A percentile compares a stretch with the other conserved stretches of the same genome.
These are phyloP conservation scores for Aplochiton taeniatus DNA, from an alignment of 2,797 vertebrate species.

Conservation along the genomic window DNA sequence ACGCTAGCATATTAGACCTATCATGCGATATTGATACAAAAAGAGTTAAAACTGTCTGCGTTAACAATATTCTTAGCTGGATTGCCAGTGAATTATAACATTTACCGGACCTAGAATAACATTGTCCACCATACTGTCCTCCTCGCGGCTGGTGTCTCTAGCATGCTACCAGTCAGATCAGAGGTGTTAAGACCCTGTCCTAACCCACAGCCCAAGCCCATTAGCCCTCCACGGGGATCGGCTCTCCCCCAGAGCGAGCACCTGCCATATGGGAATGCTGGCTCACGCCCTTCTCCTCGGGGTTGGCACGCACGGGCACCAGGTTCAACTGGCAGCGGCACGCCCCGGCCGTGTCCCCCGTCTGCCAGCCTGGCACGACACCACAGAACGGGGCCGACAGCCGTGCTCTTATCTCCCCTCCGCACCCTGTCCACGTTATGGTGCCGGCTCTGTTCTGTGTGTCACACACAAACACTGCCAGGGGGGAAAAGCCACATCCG, in stretches of 20 bases:
- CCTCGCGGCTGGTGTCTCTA: no score
- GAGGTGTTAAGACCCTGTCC: slow-evolving; percentile 71
- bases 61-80: no score
- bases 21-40: no score
- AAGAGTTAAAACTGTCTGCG: no score
- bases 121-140: neutral
- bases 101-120: no score
- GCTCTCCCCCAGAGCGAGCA: slow-evolving; percentile 76
- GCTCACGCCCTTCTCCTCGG: slow-evolving; percentile 60
- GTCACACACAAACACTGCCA: slow-evolving; percentile 57
- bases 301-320: slow-evolving; percentile 58
- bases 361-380: slow-evolving; percentile 64
- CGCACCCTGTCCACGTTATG: slow-evolving; percentile 60
- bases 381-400: slow-evolving; percentile 50
- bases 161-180: slow-evolving; percentile 30
- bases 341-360: slow-evolving; percentile 53
- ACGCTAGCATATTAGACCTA: no score
- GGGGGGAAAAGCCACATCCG: slow-evolving; percentile 45
- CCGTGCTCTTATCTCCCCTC: slow-evolving; percentile 63
- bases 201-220: slow-evolving; percentile 73
- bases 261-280: slow-evolving; percentile 73
- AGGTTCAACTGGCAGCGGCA: slow-evolving; percentile 60
- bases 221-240: slow-evolving; percentile 73
- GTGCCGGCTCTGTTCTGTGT: slow-evolving; percentile 45
- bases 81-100: no score